Base-by-base conservation (phyloP, 2,888 invertebrate species). In the Papilio protenor region DNA sequence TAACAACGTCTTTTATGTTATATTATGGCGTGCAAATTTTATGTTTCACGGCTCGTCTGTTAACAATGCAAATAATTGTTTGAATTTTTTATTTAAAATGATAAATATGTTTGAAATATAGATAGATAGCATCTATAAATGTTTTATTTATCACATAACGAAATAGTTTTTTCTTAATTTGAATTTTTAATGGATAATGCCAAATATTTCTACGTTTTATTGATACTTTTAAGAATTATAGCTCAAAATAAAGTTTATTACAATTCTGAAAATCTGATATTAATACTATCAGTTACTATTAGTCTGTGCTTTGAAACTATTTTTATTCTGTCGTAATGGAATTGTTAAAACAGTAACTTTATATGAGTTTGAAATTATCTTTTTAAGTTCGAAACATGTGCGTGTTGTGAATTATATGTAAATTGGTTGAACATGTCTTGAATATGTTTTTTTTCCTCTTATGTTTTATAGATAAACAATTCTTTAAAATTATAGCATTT, bases 391-490 rank as follows among this genome's bases (percentile, higher is more conserved):
- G 23, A 16, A 27, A 27, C 27, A 33, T 61, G 61, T 61, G 16
- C 61, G 61, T 27, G 61, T 27, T 6, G 33, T 33, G 61, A 16
- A 64, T 64, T 64, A 16, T 33, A 64, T 64, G 61, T 64, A 64
- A 64, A 64, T 64, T 64, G 61, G 0, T 33, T 33, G 18, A 33
- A 64, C 61, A 18, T 64, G 61, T 64, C 14, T 64, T 18, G 61
- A 64, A 64, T 64, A 33, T 1, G 27, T 64, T 33, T 27, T 61
- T 64, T 64, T 64, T 64, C 61, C 61, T 33, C 14, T 64, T 64
- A 64, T 18, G 18, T 16, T 64, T 27, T 61, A 14, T 59, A 23
- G 23, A 59, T 33, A 33, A 33, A 27, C 27, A 27, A 27, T 2
- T 2, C 27, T 27, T 27, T 27, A 27, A 2, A 59, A 59, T 18